Evolutionary conservation across 2,888 invertebrate species (phyloP).

Genomic region (Mesorhabditis spiculigera): DNA sequence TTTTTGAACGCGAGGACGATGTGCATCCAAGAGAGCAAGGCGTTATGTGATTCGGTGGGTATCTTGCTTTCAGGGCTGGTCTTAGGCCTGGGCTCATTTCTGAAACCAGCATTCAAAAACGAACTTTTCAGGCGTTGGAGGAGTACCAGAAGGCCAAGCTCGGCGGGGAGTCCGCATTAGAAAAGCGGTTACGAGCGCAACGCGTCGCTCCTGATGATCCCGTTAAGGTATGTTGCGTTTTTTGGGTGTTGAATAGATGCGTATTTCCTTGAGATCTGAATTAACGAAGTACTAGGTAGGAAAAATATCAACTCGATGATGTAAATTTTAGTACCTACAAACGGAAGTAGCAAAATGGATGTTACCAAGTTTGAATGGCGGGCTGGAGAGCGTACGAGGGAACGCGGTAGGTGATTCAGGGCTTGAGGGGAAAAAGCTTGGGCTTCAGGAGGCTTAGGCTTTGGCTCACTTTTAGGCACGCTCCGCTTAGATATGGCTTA

Average conservation of each 20-base stretch:
- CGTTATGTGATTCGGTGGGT: neutral
- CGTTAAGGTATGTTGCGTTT: neutral
- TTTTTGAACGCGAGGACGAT: slow-evolving; percentile 6
- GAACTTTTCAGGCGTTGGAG: neutral
- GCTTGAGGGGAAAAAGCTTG: too few relatives aligned
- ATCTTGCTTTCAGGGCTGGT: too few relatives aligned
- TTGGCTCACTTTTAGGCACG: too few relatives aligned
- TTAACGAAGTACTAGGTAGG: neutral
- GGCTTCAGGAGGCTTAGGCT: too few relatives aligned
- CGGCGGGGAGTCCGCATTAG: neutral
- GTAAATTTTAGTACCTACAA: neutral
- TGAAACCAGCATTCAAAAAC: neutral
- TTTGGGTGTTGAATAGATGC: neutral
- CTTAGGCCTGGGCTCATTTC: too few relatives aligned
- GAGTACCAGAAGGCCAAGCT: neutral
- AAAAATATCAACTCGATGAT: neutral
- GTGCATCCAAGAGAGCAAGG: neutral
- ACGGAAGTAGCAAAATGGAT: neutral
- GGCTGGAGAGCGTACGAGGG: neutral
- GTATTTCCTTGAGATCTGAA: neutral
- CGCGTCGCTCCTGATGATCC: neutral
- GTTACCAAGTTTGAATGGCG: neutral
- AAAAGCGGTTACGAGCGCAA: neutral
- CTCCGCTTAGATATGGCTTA: too few relatives aligned
- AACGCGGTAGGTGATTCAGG: neutral